Conservation (phyloP, 2,888 invertebrate species). For the Galerucella pusilla region DNA sequence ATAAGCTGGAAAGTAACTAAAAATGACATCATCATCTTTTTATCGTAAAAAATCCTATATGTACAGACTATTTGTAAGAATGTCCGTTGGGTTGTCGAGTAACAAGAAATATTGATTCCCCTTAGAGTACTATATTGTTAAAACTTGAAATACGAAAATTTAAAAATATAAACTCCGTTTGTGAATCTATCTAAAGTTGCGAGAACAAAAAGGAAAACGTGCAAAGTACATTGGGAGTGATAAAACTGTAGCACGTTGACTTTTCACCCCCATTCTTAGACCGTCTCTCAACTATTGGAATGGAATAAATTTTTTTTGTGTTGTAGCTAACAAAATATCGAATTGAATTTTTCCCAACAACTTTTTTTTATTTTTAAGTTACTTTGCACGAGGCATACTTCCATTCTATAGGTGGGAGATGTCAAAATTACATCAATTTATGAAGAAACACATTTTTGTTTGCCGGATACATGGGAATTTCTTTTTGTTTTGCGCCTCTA, state of each 20-base stretch:
- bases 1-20: no score
- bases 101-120: no score
- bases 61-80: no score
- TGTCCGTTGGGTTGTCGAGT: no score
- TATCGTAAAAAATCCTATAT: no score
- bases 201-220: background rate
- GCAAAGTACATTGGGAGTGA: constrained; percentile 1
- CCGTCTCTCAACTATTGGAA: background rate
- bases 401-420: background rate
- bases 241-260: background rate
- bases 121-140: background rate
- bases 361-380: background rate
- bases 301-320: background rate
- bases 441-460: background rate
- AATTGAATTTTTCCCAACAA: background rate
- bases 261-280: background rate
- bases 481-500: no score
- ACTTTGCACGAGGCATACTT: background rate
- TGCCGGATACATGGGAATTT: no score
- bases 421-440: constrained; percentile 1
- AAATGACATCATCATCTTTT: no score
- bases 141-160: background rate
- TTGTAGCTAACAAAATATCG: background rate
- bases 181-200: background rate
- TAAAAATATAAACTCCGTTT: background rate